Evolutionary conservation across 1,140 invertebrate species (phyloP), one percentile per base, ranked within the genome.

Genomic region (Manduca sexta): DNA sequence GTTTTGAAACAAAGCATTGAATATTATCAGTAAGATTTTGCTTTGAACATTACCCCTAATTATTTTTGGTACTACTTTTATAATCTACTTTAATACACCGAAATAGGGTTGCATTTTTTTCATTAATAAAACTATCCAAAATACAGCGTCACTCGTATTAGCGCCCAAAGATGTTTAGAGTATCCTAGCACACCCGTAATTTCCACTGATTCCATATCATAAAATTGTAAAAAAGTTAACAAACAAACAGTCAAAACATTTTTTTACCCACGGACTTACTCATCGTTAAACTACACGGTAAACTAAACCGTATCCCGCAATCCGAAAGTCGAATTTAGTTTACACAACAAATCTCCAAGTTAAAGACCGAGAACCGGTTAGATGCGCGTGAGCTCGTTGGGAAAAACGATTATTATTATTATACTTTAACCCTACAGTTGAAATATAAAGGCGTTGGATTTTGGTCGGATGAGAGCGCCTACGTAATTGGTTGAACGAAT

Each of bases 361-460:
- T 14, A 16, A 40, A 17, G 38, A 16, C 38, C 2, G 17, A n/a
- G 38, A 73, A 75, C 69, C 69, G 72, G 72, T 75, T 56, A 15
- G 64, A 73, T 60, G 67, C 55, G 62, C 58, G 55, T 54, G 62
- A 52, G 59, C 71, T 72, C 55, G 71, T 74, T 74, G 69, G 43
- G 59, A 61, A 64, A 26, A 65, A 64, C 64, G 72, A 73, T 73
- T 70, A 74, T 71, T 71, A 69, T 67, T 67, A 64, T 56, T 31
- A 39, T 14, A 39, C 29, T 30, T 45, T 31, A 37, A 13, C 34
- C 34, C 34, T 14, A 12, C 34, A 35, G 34, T 35, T 35, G 34
- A 14, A 35, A n/a, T 35, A 13, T 35, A 13, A 56, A 52, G 39
- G 50, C 49, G 42, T 51, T 38, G 52, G 61, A 63, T 59, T 58